phyloP scores from a whole-genome alignment of 1,140 invertebrate species.

The Chrysomallon squamiferum region DNA sequence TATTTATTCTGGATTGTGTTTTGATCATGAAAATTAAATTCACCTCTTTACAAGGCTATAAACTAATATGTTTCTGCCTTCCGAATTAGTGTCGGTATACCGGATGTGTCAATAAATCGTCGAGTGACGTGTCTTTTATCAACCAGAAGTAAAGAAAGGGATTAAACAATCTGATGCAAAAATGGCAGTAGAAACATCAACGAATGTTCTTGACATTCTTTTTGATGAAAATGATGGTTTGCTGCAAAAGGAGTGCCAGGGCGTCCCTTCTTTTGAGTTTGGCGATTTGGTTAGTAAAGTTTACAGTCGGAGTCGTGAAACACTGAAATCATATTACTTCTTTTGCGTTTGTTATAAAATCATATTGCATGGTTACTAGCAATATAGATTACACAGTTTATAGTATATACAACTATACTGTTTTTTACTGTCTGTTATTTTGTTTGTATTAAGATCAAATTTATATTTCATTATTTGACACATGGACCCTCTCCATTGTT shows the following conservation, averaged over 20 bases:
- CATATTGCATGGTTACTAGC: neutral
- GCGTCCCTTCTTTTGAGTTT: neutral
- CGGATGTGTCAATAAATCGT: no score
- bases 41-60: no score
- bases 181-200: neutral
- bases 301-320: neutral
- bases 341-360: neutral
- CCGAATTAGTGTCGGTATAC: no score
- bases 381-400: neutral
- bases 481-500: no score
- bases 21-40: no score
- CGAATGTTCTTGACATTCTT: constrained; percentile 1
- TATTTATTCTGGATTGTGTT: no score
- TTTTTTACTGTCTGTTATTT: neutral
- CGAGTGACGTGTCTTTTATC: no score
- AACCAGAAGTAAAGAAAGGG: no score
- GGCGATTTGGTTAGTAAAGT: neutral
- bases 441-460: neutral
- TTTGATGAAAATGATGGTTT: constrained; percentile 2
- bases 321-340: neutral
- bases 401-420: neutral
- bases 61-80: no score
- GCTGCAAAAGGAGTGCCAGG: neutral
- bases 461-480: no score
- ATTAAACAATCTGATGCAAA: no score